Evolutionary conservation across 2,797 vertebrate species (phyloP).

Genomic region (Notolepis coatsorum): DNA sequence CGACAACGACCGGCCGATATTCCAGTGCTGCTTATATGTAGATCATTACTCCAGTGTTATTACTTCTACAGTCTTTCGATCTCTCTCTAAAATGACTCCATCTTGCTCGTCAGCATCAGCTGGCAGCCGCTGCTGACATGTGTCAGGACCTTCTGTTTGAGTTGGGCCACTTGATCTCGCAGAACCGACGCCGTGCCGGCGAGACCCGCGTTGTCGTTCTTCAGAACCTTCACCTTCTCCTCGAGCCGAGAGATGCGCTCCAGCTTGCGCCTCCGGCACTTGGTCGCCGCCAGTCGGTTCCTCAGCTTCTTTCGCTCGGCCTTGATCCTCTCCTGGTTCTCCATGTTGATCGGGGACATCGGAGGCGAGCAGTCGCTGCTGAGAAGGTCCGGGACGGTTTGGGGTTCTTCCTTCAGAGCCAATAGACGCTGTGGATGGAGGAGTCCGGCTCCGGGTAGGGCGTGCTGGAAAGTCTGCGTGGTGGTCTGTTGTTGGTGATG

Average conservation of each 20-base stretch:
- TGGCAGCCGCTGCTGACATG: conserved; percentile 94
- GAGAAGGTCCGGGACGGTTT: conserved; percentile 91
- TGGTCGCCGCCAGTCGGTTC: conserved; percentile 93
- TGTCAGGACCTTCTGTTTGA: conserved; percentile 92
- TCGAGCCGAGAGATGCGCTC: conserved; percentile 94
- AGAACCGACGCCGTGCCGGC: conserved; percentile 90
- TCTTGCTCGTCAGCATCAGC: conserved; percentile 90
- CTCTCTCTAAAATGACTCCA: conserved; percentile 82
- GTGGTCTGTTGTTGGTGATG: conserved; percentile 61
- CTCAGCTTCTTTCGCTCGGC: conserved; percentile 92
- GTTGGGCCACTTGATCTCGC: conserved; percentile 91
- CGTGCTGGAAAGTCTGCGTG: conserved; percentile 70
- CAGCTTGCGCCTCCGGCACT: conserved; percentile 92
- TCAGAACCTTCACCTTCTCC: conserved; percentile 91
- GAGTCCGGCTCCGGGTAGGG: conserved; percentile 62
- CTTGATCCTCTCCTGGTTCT: conserved; percentile 91
- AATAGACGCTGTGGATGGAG: conserved; percentile 77
- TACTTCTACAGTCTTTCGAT: conserved; percentile 56
- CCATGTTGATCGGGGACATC: conserved; percentile 92
- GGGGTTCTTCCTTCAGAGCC: conserved; percentile 91
- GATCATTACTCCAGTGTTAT: conserved; percentile 80
- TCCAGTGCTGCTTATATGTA: conserved; percentile 60
- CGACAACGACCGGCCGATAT: conserved; percentile 36
- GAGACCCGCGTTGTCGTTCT: conserved; percentile 90
- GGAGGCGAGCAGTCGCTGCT: conserved; percentile 89